These are phyloP conservation scores for Halyomorpha halys DNA, from an alignment of 1,140 invertebrate genomes.

Conservation along the genomic window DNA sequence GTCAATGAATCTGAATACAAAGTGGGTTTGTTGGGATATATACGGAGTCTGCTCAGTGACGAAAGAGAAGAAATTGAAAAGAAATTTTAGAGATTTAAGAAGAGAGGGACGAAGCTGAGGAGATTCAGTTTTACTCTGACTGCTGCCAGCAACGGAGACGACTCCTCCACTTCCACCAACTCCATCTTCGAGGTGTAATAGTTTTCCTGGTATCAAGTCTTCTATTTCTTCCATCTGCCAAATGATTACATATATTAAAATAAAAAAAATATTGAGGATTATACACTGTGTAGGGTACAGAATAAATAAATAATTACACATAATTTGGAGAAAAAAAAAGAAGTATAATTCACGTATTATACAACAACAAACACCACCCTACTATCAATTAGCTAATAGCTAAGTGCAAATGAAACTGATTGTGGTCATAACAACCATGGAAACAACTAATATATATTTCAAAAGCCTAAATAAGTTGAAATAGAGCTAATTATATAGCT, in stretches of 20 bases:
- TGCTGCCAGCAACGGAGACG: not conserved
- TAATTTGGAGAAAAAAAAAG: not conserved
- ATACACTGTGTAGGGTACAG: no score
- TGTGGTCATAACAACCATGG: no score
- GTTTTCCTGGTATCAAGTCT: conserved; percentile 16
- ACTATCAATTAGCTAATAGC: no score
- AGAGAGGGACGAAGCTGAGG: conserved; percentile 34
- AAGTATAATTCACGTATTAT: no score
- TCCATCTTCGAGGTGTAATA: conserved; percentile 22
- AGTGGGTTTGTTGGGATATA: conserved; percentile 73
- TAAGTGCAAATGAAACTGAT: no score
- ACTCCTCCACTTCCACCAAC: not conserved
- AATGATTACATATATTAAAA: not conserved
- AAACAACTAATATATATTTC: no score
- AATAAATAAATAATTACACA: conserved; percentile 2
- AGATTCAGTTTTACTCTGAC: not conserved
- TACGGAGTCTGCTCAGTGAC: conserved; percentile 62
- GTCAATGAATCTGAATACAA: conserved; percentile 74
- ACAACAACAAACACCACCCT: no score
- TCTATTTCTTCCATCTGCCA: conserved; percentile 21
- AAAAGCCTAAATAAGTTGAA: no score
- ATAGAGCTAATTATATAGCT: no score
- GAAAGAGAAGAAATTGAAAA: conserved; percentile 61
- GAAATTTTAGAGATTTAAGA: conserved; percentile 46
- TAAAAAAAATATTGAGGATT: not conserved